Conservation (phyloP, 1,140 invertebrate genomes). For the Drosophila kurseongensis region DNA sequence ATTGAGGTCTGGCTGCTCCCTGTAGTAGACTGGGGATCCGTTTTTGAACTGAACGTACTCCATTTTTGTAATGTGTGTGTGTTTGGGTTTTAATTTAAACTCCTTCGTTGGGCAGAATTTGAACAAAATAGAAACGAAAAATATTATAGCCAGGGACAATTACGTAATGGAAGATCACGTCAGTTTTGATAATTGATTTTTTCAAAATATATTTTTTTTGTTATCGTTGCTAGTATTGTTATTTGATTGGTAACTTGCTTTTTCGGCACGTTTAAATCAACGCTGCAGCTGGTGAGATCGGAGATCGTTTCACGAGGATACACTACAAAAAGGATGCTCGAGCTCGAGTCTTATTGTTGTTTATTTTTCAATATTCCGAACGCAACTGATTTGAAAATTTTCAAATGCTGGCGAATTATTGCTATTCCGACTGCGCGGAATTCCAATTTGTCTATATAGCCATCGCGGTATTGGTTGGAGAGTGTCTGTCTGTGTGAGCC, state of each 20-base stretch:
- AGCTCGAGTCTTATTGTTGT: constrained; percentile 74
- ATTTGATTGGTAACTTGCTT: constrained; percentile 64
- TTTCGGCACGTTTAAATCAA: constrained; percentile 76
- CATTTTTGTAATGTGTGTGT: constrained; percentile 69
- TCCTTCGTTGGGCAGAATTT: constrained; percentile 61
- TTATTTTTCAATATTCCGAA: constrained; percentile 85
- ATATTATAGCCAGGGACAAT: constrained; percentile 57
- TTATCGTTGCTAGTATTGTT: constrained; percentile 15
- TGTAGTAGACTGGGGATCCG: constrained; percentile 84
- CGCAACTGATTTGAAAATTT: constrained; percentile 84
- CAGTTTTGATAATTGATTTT: constrained; percentile 19
- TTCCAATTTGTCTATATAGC: constrained; percentile 69
- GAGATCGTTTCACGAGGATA: constrained; percentile 76
- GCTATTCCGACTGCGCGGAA: constrained; percentile 77
- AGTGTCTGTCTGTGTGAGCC: constrained; percentile 45
- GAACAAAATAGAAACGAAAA: constrained; percentile 53
- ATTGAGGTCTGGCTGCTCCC: constrained; percentile 84
- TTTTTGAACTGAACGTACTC: constrained; percentile 85
- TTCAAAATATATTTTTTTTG: constrained; percentile 4
- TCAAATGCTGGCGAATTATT: constrained; percentile 83
- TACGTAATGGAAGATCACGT: constrained; percentile 55
- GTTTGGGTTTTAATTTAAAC: constrained; percentile 73
- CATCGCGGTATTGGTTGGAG: constrained; percentile 40
- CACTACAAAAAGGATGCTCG: constrained; percentile 63
- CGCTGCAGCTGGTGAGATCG: constrained; percentile 51